Conservation (phyloP, 2,797 vertebrate genomes). For the Pipistrellus kuhlii region DNA sequence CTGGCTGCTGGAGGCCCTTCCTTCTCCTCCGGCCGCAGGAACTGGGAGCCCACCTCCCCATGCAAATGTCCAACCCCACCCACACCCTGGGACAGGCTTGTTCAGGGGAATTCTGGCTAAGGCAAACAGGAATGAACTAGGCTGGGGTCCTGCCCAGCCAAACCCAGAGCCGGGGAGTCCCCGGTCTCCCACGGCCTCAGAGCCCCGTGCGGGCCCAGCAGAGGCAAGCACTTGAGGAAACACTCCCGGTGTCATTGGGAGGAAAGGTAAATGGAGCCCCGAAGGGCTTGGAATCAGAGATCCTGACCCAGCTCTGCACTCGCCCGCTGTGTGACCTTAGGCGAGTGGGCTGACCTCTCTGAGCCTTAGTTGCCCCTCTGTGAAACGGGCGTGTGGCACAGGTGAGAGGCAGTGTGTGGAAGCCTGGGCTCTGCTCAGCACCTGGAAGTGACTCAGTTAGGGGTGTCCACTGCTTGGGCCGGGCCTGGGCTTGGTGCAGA, state of each 20-base stretch:
- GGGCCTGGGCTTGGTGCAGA: not conserved
- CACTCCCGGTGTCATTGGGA: not conserved
- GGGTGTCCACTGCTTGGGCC: not conserved
- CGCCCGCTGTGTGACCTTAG: not conserved
- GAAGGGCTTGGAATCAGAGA: not conserved
- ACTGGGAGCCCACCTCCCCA: not conserved
- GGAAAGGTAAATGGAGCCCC: not conserved
- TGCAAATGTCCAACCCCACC: not conserved
- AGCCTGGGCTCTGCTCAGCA: fast-evolving
- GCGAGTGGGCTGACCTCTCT: not conserved
- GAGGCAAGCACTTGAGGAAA: not conserved
- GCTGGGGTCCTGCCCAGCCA: not conserved
- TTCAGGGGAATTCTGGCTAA: not conserved
- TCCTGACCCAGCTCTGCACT: not conserved
- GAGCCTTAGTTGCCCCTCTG: not conserved
- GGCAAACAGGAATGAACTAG: not conserved
- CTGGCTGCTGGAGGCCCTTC: not conserved
- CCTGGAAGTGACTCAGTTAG: not conserved
- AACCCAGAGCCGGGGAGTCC: not conserved
- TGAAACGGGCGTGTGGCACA: not conserved
- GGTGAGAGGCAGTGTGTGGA: not conserved
- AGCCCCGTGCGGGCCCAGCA: too few relatives aligned
- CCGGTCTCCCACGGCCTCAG: not conserved
- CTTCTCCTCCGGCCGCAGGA: not conserved
- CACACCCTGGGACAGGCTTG: not conserved